Conservation (phyloP, 2,797 vertebrate species). For the Rhinatrema bivittatum region DNA sequence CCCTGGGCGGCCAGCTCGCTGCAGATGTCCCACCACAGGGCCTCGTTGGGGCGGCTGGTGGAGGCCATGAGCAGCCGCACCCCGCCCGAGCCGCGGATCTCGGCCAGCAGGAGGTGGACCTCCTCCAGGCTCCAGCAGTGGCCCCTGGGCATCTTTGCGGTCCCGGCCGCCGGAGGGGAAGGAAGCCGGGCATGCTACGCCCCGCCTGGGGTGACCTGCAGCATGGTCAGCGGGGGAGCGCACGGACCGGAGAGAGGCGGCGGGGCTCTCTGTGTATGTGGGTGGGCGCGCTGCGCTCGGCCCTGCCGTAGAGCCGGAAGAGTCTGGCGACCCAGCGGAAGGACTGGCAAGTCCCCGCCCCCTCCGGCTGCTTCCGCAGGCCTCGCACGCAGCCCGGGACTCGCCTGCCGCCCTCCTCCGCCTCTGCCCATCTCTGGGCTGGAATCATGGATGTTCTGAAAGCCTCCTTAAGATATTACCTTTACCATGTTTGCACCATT, state of each 20-base stretch:
- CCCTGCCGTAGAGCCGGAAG: rapidly evolving
- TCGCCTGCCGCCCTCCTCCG: background rate
- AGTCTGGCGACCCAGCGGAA: background rate
- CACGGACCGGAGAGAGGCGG: too few species aligned
- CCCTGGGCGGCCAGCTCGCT: background rate
- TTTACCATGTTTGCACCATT: too few species aligned
- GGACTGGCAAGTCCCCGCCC: background rate
- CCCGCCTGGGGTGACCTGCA: too few species aligned
- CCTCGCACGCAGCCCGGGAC: background rate
- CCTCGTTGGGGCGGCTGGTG: conserved; percentile 28
- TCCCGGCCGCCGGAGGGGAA: too few species aligned
- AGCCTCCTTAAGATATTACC: too few species aligned
- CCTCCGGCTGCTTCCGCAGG: background rate
- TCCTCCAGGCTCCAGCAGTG: conserved; percentile 18
- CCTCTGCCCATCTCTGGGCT: too few species aligned
- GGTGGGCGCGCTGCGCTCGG: background rate
- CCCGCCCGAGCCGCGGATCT: conserved; percentile 3
- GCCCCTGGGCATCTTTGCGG: conserved; percentile 22
- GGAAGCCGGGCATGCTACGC: too few species aligned
- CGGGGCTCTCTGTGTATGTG: too few species aligned
- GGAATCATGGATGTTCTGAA: too few species aligned
- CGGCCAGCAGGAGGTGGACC: conserved; percentile 15
- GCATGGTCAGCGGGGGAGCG: too few species aligned
- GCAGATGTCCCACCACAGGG: conserved; percentile 20
- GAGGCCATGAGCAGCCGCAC: conserved; percentile 27